Conservation (phyloP, 1,140 invertebrate genomes). For the Macrobrachium rosenbergii region DNA sequence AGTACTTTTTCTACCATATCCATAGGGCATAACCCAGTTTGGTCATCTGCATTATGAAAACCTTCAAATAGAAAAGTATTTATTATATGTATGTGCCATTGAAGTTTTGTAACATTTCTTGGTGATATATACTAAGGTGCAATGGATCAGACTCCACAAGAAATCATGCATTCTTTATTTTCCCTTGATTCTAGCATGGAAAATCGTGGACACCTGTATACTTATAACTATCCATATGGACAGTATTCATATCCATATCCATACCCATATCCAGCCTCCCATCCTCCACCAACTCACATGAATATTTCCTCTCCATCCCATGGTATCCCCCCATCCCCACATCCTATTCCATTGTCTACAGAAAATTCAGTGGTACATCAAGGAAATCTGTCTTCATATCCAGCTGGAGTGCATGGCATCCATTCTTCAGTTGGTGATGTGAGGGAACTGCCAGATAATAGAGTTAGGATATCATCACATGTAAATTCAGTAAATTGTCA, state of each 20-base stretch:
- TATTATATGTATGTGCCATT: too few relatives aligned
- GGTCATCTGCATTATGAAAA: too few relatives aligned
- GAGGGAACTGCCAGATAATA: slow-evolving; percentile 23
- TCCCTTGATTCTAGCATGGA: slow-evolving; percentile 48
- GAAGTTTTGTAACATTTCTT: too few relatives aligned
- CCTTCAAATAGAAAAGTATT: too few relatives aligned
- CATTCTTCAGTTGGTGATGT: slow-evolving; percentile 26
- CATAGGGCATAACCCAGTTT: too few relatives aligned
- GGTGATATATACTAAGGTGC: too few relatives aligned
- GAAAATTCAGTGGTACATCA: slow-evolving; percentile 36
- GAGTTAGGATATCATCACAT: not conserved
- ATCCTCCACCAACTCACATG: slow-evolving; percentile 32
- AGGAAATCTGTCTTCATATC: slow-evolving; percentile 39
- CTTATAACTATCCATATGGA: slow-evolving; percentile 53
- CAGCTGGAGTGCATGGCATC: slow-evolving; percentile 43
- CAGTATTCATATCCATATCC: slow-evolving; percentile 53
- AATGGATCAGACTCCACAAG: slow-evolving; percentile 58
- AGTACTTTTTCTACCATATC: too few relatives aligned
- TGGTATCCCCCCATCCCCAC: slow-evolving; percentile 31
- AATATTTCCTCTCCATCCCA: slow-evolving; percentile 46
- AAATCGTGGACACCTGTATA: slow-evolving; percentile 45
- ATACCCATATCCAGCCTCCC: slow-evolving; percentile 36
- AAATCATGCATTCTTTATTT: slow-evolving; percentile 55
- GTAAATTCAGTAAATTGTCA: not conserved
- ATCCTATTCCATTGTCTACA: slow-evolving; percentile 35